Percentiles rank a stretch among this genome's conserved stretches.
These are phyloP conservation scores for Epirrhoe alternata DNA, from an alignment of 2,888 invertebrate genomes.

Conservation along the genomic window DNA sequence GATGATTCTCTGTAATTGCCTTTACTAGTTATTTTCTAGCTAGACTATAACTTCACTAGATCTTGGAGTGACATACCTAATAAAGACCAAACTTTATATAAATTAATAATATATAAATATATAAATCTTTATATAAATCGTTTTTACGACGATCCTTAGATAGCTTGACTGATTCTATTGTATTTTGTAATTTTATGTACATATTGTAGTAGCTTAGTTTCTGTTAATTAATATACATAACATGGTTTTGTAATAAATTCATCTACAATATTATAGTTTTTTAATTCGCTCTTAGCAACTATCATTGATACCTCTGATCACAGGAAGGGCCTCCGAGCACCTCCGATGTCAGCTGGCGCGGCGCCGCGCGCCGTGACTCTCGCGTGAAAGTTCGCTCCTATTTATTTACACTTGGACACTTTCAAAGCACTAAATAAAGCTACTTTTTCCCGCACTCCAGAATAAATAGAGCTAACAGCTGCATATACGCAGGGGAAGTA, in stretches of 20 bases:
- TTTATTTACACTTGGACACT: constrained; percentile 26
- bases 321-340: neutral
- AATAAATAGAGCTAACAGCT: constrained; percentile 8
- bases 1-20: neutral
- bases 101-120: no score
- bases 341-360: no score
- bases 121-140: no score
- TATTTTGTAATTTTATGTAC: no score
- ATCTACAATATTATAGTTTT: neutral
- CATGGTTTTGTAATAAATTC: neutral
- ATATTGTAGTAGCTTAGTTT: no score
- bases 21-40: neutral
- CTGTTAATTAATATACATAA: no score
- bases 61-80: no score
- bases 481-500: neutral
- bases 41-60: neutral
- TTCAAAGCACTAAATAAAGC: constrained; percentile 23
- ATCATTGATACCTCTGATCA: neutral
- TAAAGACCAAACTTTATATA: no score
- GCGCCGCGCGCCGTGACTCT: neutral
- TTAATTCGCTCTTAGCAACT: no score
- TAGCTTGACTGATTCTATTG: no score
- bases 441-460: constrained; percentile 6
- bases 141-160: no score
- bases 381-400: constrained; percentile 16